Percentiles rank a stretch among this genome's conserved stretches.
Evolutionary conservation across 2,888 invertebrate genomes (phyloP).

Genomic region (Abscondita cerata): DNA sequence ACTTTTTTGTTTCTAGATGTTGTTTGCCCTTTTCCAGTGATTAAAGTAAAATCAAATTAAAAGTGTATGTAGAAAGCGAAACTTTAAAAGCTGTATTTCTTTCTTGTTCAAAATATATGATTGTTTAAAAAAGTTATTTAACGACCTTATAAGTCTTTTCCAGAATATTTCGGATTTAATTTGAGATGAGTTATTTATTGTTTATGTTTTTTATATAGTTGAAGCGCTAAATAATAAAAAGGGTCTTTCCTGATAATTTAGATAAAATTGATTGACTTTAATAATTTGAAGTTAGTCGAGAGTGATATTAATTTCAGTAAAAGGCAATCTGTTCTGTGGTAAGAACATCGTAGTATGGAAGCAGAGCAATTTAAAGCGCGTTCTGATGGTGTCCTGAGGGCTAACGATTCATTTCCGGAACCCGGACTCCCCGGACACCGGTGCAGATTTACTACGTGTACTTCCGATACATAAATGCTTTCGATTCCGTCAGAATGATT

Average conservation of each 20-base stretch:
- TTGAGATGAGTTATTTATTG: conserved; percentile 34
- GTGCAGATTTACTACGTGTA: conserved; percentile 48
- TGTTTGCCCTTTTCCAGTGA: conserved; percentile 24
- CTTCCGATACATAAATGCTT: conserved; percentile 45
- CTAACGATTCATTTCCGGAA: conserved; percentile 53
- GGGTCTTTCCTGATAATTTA: neutral
- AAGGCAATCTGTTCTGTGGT: conserved; percentile 32
- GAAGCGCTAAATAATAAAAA: conserved; percentile 13
- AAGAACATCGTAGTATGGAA: conserved; percentile 20
- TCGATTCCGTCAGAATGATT: conserved; percentile 41
- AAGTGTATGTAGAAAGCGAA: conserved; percentile 24
- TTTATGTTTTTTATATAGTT: conserved; percentile 21
- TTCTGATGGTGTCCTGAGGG: conserved; percentile 49
- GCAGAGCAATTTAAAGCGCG: conserved; percentile 46
- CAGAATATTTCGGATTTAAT: conserved; percentile 42
- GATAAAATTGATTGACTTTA: conserved; percentile 9
- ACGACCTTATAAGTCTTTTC: conserved; percentile 42
- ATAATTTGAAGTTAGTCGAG: conserved; percentile 22
- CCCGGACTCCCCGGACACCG: conserved; percentile 44
- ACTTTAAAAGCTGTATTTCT: conserved; percentile 24
- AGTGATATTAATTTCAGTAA: conserved; percentile 21
- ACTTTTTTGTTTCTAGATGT: conserved; percentile 18
- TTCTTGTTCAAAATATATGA: conserved; percentile 35
- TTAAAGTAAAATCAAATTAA: conserved; percentile 35
- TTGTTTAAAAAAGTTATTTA: conserved; percentile 43